A percentile compares a stretch with the other conserved stretches of the same genome.
Evolutionary conservation across 2,797 vertebrate species (phyloP).

Genomic region (Crocidura indochinensis): DNA sequence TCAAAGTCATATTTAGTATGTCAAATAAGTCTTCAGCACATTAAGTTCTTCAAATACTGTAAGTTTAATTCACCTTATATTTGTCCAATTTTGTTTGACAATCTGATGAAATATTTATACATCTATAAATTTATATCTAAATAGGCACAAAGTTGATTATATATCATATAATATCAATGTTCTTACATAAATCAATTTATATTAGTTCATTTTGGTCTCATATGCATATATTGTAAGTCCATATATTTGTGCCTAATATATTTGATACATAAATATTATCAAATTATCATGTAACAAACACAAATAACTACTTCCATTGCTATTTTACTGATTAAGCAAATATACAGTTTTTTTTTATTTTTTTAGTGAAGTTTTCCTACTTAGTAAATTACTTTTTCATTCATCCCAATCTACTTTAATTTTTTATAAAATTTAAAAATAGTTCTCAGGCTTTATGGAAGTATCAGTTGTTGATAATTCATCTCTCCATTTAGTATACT

Average conservation of each 20-base stretch:
- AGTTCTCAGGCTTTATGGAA: not conserved
- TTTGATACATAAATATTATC: not conserved
- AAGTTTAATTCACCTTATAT: not conserved
- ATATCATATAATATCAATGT: not conserved
- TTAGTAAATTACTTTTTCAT: not conserved
- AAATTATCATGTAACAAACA: not conserved
- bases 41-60: not conserved
- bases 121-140: not conserved
- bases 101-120: not conserved
- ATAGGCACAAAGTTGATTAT: not conserved
- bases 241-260: not conserved
- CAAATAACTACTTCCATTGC: not conserved
- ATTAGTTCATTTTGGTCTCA: not conserved
- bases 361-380: not conserved
- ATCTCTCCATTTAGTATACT: not conserved
- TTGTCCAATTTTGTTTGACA: not conserved
- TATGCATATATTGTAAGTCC: not conserved
- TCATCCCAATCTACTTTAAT: not conserved
- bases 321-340: not conserved
- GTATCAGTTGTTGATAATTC: not conserved
- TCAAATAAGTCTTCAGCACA: not conserved
- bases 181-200: not conserved
- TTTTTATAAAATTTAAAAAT: not conserved
- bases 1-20: not conserved
- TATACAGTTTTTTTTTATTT: constrained; percentile 32